Base-by-base conservation (phyloP, 2,797 vertebrate species). In the Bufotes viridis region DNA sequence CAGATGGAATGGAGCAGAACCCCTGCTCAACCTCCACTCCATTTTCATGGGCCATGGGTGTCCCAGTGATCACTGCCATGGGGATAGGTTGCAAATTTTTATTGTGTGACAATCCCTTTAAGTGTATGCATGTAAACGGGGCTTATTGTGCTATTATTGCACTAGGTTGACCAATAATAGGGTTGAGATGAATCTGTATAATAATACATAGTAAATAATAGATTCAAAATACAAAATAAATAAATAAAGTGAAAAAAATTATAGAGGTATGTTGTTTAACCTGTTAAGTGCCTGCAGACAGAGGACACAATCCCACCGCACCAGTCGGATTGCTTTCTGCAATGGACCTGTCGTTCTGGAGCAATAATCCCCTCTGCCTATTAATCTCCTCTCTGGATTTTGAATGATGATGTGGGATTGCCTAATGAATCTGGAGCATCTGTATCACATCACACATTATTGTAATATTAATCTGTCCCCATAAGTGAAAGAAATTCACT, bases 371-470 rank as follows among this genome's bases (percentile, higher is more conserved):
- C 49, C 78, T 80, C 55, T 20, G 65, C 67, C 78, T 74, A 81
- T 81, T 81, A 81, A 87, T 87, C 78, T 75, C 57, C 20, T 81
- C 74, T 2, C 3, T 89, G 82, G 15, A 0, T 89, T 91, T 85
- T 69, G 13, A 81, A 1, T 87, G n/a, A 87, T 58, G 20, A 78
- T 67, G 7, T 1, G 76, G 89, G 5, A 53, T 84, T 74, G 87
- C 53, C 1, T 90, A 12, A 63, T 91, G 42, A 90, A 78, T 8
- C 53, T 87, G 12, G 51, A 89, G 58, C 72, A 70, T 83, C 65
- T 90, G 86, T 86, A 84, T 79, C 17, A 1, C 65, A 82, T 60
- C 65, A 90, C 87, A 79, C 81, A 79, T 1, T 0, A 0, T 26
- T 24, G n/a, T 0, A 81, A 18, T 60, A 81, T 70, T 86, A 85